Evolutionary conservation across 2,888 invertebrate genomes (phyloP).

Genomic region (Tineola bisselliella): DNA sequence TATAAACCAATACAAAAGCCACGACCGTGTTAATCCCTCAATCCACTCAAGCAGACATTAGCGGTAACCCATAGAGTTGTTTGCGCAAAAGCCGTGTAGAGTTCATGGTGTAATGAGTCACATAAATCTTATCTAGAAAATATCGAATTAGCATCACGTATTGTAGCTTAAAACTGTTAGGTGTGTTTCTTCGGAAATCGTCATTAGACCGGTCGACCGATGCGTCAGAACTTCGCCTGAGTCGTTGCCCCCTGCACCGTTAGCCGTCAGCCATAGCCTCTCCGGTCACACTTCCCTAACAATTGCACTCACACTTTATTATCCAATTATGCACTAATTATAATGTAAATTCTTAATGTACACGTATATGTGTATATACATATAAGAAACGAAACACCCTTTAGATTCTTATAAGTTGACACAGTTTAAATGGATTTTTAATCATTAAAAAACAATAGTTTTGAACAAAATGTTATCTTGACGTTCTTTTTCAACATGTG

Average conservation of each 20-base stretch:
- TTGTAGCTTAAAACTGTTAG: constrained; percentile 6
- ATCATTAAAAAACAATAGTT: too few relatives aligned
- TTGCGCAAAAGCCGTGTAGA: neutral
- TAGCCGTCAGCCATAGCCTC: constrained; percentile 24
- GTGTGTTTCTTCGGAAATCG: constrained; percentile 13
- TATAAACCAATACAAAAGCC: too few relatives aligned
- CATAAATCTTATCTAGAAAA: neutral
- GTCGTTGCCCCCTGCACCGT: constrained; percentile 59
- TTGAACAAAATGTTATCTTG: too few relatives aligned
- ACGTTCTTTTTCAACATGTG: too few relatives aligned
- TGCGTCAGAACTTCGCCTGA: constrained; percentile 44
- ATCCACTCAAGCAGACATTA: too few relatives aligned
- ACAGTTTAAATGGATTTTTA: too few relatives aligned
- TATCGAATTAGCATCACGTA: constrained; percentile 8
- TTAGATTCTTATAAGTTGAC: too few relatives aligned
- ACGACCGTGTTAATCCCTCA: too few relatives aligned
- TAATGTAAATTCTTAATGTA: too few relatives aligned
- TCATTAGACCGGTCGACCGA: constrained; percentile 20
- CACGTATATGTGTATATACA: too few relatives aligned
- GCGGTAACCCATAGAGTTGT: neutral
- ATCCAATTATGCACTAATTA: neutral
- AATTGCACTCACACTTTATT: neutral
- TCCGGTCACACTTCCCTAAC: neutral
- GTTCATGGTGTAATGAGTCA: constrained; percentile 4
- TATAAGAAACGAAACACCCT: too few relatives aligned